phyloP scores from a whole-genome alignment of 2,888 invertebrate species.

The Holacanthella duospinosa region DNA sequence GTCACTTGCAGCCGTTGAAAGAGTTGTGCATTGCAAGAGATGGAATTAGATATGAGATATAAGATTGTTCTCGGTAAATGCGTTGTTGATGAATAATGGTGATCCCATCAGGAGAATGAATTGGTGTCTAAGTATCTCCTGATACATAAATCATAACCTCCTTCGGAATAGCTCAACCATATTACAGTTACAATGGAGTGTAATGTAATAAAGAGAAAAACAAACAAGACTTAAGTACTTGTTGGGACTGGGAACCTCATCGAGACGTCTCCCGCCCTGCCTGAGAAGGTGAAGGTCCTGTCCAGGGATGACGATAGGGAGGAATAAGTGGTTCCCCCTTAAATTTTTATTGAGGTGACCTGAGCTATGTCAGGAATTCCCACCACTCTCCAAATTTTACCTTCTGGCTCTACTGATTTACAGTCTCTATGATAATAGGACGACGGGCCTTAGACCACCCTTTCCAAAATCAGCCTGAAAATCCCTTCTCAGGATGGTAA shows the following conservation, averaged over 20 bases:
- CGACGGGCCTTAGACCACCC: neutral
- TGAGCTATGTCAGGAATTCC: neutral
- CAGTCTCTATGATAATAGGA: too few species aligned
- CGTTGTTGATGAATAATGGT: constrained; percentile 31
- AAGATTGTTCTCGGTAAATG: too few species aligned
- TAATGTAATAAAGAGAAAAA: constrained; percentile 2
- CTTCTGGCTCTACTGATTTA: neutral
- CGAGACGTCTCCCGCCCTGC: neutral
- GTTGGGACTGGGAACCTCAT: neutral
- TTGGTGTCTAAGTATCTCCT: constrained; percentile 27
- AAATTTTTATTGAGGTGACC: neutral
- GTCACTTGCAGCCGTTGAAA: too few species aligned
- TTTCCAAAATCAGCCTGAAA: neutral
- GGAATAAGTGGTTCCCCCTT: too few species aligned
- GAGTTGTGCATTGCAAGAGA: too few species aligned
- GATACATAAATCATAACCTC: constrained; percentile 29
- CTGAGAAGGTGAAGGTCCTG: neutral
- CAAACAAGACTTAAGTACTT: constrained; percentile 6
- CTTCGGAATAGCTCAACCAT: neutral
- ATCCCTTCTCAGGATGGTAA: neutral
- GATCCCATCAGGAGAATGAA: too few species aligned
- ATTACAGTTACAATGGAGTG: constrained; percentile 7
- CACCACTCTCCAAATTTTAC: neutral
- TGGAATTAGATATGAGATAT: too few species aligned
- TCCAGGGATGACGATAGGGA: too few species aligned